Percentiles rank a stretch among this genome's conserved stretches.
phyloP scores from a whole-genome alignment of 2,797 vertebrate genomes.

The Sebastiscus tertius region DNA sequence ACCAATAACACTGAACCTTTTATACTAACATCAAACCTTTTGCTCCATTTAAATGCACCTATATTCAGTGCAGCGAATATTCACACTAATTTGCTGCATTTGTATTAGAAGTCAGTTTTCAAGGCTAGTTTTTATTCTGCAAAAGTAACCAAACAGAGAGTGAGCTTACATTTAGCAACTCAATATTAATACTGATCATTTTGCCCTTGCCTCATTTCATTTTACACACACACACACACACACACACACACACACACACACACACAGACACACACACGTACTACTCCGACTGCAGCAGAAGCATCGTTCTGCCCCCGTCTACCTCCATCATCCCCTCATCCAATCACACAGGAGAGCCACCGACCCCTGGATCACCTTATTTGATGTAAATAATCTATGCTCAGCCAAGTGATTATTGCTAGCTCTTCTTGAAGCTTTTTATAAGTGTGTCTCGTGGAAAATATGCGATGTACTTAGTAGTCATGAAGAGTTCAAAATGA shows the following conservation, averaged over 20 bases:
- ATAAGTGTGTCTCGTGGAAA: not conserved
- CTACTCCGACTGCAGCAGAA: not conserved
- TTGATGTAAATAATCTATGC: slow-evolving; percentile 19
- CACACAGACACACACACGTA: not conserved
- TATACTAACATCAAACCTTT: slow-evolving; percentile 4
- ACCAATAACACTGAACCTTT: slow-evolving; percentile 27
- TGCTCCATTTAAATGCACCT: not conserved
- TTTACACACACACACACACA: not conserved
- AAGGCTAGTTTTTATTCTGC: not conserved
- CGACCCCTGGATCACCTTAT: slow-evolving; percentile 12
- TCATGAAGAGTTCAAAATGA: slow-evolving; percentile 8
- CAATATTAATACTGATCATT: not conserved
- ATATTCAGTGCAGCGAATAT: not conserved
- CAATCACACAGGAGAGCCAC: slow-evolving; percentile 1
- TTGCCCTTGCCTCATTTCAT: not conserved
- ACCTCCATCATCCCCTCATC: not conserved
- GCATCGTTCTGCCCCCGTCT: not conserved
- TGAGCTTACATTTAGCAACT: not conserved
- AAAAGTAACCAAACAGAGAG: not conserved
- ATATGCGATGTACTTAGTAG: not conserved
- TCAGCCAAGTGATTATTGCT: slow-evolving; percentile 9
- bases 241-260: no score
- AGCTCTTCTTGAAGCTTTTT: not conserved
- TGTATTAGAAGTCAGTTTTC: not conserved
- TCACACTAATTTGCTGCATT: not conserved